These are phyloP conservation scores for Ommatoiulus sabulosus DNA, from an alignment of 2,888 invertebrate species.

Conservation along the genomic window DNA sequence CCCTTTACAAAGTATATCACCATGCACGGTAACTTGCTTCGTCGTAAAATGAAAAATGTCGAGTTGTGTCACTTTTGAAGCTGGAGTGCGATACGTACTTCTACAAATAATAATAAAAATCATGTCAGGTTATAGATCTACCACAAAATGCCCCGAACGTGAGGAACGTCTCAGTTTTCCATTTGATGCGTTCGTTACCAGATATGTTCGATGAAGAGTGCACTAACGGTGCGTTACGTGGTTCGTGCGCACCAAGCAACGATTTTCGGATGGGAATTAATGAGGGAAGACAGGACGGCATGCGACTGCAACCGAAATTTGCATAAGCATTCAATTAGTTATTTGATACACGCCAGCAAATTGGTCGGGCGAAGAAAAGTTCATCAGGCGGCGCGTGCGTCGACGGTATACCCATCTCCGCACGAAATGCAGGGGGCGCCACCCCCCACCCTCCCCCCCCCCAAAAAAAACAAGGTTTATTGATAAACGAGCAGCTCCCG, in stretches of 20 bases:
- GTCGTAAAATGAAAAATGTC: too few species aligned
- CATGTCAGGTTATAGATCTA: too few species aligned
- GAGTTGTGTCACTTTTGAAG: too few species aligned
- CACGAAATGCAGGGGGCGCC: neutral
- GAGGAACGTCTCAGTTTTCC: neutral
- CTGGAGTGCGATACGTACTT: too few species aligned
- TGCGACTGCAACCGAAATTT: conserved; percentile 18
- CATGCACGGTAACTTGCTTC: too few species aligned
- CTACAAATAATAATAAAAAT: too few species aligned
- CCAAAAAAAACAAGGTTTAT: neutral
- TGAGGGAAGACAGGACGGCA: conserved; percentile 14
- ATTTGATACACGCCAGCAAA: conserved; percentile 23
- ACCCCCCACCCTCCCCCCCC: neutral
- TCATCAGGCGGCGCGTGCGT: neutral
- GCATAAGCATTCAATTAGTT: conserved; percentile 34
- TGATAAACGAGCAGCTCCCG: neutral
- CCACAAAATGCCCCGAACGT: too few species aligned
- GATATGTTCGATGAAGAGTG: neutral
- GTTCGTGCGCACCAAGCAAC: too few species aligned
- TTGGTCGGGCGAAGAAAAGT: conserved; percentile 28
- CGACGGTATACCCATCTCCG: too few species aligned
- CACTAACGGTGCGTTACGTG: neutral
- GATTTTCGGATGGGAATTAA: conserved; percentile 27
- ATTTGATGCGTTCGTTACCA: conserved; percentile 12
- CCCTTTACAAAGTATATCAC: too few species aligned